Percentiles rank a stretch among this genome's conserved stretches.
phyloP scores from a whole-genome alignment of 2,113 vertebrate species.

The Nothoprocta pentlandii region DNA sequence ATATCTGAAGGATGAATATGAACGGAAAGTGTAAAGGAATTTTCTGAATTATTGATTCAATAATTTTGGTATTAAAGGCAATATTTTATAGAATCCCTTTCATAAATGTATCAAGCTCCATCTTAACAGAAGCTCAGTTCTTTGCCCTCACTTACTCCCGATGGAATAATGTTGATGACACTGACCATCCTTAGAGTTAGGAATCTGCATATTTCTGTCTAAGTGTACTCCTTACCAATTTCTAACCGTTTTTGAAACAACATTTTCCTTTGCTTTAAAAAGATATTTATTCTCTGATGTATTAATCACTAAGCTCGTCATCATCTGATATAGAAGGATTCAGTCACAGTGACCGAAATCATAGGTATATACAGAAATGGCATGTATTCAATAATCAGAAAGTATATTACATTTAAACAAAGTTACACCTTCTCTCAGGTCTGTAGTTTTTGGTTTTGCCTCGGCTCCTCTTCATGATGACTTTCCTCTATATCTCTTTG shows the following conservation, averaged over 20 bases:
- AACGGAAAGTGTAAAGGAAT: neutral
- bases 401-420: neutral
- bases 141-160: neutral
- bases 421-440: neutral
- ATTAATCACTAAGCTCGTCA: neutral
- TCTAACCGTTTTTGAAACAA: neutral
- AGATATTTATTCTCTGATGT: neutral
- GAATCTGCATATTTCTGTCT: neutral
- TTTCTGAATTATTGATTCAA: neutral
- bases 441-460: neutral
- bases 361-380: neutral
- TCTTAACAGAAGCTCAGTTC: neutral
- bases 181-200: neutral
- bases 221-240: neutral
- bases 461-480: accelerated
- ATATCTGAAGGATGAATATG: neutral
- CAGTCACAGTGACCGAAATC: neutral
- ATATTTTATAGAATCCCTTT: neutral
- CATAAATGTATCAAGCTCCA: neutral
- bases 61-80: neutral
- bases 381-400: neutral
- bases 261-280: neutral
- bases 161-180: neutral
- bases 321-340: neutral
- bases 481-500: neutral